Evolutionary conservation across 2,888 invertebrate genomes (phyloP).

Genomic region (Drosophila acutilabella): DNA sequence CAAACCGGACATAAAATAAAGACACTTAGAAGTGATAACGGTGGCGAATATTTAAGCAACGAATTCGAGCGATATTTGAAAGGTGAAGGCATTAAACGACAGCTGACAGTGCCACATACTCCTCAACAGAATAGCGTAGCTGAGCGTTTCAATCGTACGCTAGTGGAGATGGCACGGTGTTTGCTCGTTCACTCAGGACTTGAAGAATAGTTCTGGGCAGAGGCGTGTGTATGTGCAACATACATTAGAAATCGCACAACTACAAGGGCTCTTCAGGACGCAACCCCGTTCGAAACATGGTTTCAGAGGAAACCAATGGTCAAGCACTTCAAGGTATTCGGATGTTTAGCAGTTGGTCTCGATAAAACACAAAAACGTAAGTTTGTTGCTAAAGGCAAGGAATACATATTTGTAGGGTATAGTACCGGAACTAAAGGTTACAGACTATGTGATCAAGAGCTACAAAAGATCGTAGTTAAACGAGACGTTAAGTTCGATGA

Average conservation of each 20-base stretch:
- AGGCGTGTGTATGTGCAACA: no score
- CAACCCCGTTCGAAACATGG: no score
- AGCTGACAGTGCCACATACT: constrained; percentile 2
- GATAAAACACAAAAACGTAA: no score
- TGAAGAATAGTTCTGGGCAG: no score
- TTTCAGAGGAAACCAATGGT: no score
- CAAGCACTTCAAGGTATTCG: constrained; percentile 5
- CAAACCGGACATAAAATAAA: background rate
- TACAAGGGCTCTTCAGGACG: no score
- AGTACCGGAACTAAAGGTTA: constrained; percentile 13
- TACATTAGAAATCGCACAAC: no score
- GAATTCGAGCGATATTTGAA: background rate
- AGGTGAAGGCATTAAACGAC: background rate
- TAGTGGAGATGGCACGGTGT: no score
- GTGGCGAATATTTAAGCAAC: no score
- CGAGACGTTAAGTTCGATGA: constrained; percentile 14
- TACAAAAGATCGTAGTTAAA: constrained; percentile 3
- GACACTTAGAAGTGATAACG: no score
- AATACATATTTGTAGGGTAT: constrained; percentile 20
- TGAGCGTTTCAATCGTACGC: no score
- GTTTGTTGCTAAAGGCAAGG: constrained; percentile 24
- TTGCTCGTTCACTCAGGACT: no score
- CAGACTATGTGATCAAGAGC: constrained; percentile 1
- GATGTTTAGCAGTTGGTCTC: constrained; percentile 20
- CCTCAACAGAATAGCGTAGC: constrained; percentile 9